Conservation (phyloP, 2,113 vertebrate genomes). For the Chlamydotis undulata region DNA sequence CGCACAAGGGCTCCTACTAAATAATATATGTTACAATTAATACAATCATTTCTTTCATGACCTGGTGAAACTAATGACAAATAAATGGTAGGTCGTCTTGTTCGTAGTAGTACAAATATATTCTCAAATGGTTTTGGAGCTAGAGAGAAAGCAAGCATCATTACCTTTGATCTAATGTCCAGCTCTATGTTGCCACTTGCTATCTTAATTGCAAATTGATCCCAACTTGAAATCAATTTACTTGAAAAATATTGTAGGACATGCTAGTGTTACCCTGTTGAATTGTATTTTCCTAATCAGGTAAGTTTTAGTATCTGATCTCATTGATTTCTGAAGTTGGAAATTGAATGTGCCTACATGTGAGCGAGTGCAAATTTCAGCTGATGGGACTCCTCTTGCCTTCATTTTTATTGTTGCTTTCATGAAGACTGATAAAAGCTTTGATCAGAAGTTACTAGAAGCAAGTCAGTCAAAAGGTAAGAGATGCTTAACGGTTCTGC, state of each 20-base stretch:
- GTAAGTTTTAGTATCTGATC: not conserved
- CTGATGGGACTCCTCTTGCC: not conserved
- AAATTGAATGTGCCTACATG: not conserved
- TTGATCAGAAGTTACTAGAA: not conserved
- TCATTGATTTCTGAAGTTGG: not conserved
- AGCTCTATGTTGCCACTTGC: not conserved
- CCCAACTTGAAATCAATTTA: not conserved
- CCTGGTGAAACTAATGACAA: slow-evolving; percentile 21
- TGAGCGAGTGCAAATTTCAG: not conserved
- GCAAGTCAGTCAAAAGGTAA: not conserved
- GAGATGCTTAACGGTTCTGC: not conserved
- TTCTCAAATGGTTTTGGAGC: not conserved
- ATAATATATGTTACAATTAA: not conserved
- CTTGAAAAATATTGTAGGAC: not conserved
- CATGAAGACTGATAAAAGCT: not conserved
- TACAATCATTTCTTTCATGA: slow-evolving; percentile 21
- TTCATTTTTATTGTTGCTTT: not conserved
- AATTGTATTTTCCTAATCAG: not conserved
- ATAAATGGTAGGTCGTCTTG: not conserved
- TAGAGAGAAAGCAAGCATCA: not conserved
- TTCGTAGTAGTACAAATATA: not conserved
- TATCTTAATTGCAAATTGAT: not conserved
- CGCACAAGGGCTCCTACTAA: not conserved
- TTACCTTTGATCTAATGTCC: not conserved
- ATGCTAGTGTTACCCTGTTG: not conserved